Percentiles rank a stretch among this genome's conserved stretches.
Evolutionary conservation across 2,888 invertebrate genomes (phyloP).

Genomic region (Lochmaea crataegi): DNA sequence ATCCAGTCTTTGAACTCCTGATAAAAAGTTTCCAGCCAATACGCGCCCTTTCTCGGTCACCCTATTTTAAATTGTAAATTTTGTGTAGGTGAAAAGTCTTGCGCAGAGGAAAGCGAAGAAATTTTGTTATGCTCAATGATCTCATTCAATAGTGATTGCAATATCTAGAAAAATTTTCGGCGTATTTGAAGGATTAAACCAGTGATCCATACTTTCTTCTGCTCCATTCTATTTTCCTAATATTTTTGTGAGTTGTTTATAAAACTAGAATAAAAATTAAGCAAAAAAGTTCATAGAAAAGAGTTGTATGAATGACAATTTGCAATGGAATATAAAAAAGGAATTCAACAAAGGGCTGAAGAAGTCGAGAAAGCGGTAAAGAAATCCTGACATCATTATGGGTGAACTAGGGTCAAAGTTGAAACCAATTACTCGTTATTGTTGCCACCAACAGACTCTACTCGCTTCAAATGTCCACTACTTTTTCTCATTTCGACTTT

Average conservation of each 20-base stretch:
- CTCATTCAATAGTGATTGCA: too few relatives aligned
- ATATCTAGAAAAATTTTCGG: too few relatives aligned
- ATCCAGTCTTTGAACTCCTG: conserved; percentile 37
- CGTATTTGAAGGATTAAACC: too few relatives aligned
- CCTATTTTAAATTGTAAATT: conserved; percentile 61
- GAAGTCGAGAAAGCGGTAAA: conserved; percentile 46
- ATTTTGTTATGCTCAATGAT: neutral
- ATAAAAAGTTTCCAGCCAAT: conserved; percentile 58
- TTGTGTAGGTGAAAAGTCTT: conserved; percentile 26
- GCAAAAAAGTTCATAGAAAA: neutral
- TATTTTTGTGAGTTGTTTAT: neutral
- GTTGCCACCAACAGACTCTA: conserved; percentile 64
- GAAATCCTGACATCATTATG: conserved; percentile 56
- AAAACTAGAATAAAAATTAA: neutral
- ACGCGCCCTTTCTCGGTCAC: conserved; percentile 42
- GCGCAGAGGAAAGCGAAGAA: conserved; percentile 4
- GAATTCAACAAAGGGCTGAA: conserved; percentile 47
- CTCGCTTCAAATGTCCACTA: conserved; percentile 56
- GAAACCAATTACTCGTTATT: conserved; percentile 65
- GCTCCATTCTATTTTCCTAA: too few relatives aligned
- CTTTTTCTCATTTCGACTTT: conserved; percentile 46
- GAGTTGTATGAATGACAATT: conserved; percentile 38
- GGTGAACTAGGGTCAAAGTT: conserved; percentile 62
- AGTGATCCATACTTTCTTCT: too few relatives aligned
- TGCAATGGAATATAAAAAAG: conserved; percentile 41